A percentile compares a stretch with the other conserved stretches of the same genome.
phyloP scores from a whole-genome alignment of 2,888 invertebrate genomes.

The Carabus problematicus region DNA sequence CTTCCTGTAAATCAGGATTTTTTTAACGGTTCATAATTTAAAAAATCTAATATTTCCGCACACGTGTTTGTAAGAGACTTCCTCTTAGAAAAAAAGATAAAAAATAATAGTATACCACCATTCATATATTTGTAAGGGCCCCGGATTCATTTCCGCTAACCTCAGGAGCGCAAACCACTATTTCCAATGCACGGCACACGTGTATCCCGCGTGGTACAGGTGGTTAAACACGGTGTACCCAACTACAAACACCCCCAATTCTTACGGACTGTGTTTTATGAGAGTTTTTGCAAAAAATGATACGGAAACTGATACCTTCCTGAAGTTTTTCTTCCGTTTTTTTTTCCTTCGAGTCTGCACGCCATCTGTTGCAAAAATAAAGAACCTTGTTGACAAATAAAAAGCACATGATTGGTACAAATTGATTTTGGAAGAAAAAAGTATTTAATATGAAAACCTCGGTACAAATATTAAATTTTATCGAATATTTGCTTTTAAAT shows the following conservation, averaged over 20 bases:
- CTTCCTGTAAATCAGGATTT: constrained; percentile 9
- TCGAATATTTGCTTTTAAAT: no score
- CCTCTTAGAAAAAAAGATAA: constrained; percentile 8
- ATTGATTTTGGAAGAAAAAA: no score
- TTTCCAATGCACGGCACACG: background rate
- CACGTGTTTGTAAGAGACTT: constrained; percentile 28
- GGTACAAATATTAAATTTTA: no score
- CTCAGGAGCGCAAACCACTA: background rate
- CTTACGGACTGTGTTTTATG: background rate
- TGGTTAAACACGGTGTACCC: background rate
- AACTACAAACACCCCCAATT: constrained; percentile 13
- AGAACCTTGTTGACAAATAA: no score
- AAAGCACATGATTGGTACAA: no score
- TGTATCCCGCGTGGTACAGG: constrained; percentile 10
- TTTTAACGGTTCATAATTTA: constrained; percentile 4
- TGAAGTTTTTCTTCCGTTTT: no score
- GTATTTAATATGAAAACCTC: no score
- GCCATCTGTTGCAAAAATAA: no score
- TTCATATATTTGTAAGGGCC: no score
- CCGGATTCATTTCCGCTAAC: constrained; percentile 4
- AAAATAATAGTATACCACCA: constrained; percentile 10
- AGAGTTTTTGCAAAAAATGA: background rate
- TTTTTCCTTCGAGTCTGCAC: no score
- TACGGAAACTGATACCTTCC: background rate
- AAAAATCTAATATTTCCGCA: constrained; percentile 27